A percentile compares a stretch with the other conserved stretches of the same genome.
phyloP scores from a whole-genome alignment of 2,888 invertebrate species.

The Hyposoter dolosus region DNA sequence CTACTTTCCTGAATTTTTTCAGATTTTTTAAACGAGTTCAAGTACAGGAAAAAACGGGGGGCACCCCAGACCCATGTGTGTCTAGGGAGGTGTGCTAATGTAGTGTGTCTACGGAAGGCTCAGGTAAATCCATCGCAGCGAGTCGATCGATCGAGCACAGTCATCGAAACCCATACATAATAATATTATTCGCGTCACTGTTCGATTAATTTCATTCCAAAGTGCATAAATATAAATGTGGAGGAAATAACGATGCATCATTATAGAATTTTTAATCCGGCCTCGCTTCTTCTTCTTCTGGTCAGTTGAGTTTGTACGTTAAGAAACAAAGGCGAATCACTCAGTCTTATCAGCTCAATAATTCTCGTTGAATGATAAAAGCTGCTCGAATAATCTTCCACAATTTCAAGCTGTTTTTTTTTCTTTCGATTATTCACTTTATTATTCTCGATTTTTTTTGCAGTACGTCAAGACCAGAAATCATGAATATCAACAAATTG shows the following conservation, averaged over 20 bases:
- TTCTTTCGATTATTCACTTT: background rate
- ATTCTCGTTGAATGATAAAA: background rate
- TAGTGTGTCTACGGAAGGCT: too few species aligned
- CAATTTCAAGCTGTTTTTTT: background rate
- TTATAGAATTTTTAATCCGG: background rate
- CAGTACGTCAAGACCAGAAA: slow-evolving; percentile 30
- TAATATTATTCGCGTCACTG: background rate
- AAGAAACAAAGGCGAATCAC: background rate
- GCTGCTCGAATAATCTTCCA: background rate
- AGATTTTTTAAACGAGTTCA: too few species aligned
- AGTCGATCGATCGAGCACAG: background rate
- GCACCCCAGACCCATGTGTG: too few species aligned
- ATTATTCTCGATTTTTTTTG: background rate
- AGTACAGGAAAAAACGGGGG: too few species aligned
- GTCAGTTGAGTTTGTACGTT: background rate
- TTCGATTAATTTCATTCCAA: slow-evolving; percentile 33
- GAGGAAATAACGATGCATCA: slow-evolving; percentile 11
- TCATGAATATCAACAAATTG: slow-evolving; percentile 84
- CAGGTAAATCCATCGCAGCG: background rate
- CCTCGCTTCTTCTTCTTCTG: too few species aligned
- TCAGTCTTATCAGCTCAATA: background rate
- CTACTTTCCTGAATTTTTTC: too few species aligned
- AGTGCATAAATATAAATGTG: slow-evolving; percentile 27
- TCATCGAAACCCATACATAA: background rate
- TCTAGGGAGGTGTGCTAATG: background rate